phyloP scores from a whole-genome alignment of 2,888 invertebrate species.

The Sturmia bella region DNA sequence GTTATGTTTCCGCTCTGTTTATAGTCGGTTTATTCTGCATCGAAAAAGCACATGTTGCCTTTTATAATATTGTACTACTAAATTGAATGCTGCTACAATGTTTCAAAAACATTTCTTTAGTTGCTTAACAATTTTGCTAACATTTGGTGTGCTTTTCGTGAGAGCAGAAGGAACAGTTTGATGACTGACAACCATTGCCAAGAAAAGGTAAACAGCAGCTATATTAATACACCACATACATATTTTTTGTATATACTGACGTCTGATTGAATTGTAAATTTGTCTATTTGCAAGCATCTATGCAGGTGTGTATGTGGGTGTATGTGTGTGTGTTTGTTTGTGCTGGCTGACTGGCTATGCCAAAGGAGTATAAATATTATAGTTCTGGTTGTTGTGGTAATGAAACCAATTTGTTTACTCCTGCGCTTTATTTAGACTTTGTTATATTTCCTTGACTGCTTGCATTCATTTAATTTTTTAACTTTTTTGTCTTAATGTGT shows the following conservation, averaged over 20 bases:
- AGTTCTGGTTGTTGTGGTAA: constrained; percentile 77
- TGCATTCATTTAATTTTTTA: too few relatives aligned
- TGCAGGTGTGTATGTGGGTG: constrained; percentile 24
- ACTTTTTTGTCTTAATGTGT: constrained; percentile 15
- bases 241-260: constrained; percentile 72
- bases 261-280: constrained; percentile 79
- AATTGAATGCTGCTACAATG: constrained; percentile 41
- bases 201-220: constrained; percentile 51
- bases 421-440: constrained; percentile 51
- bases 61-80: constrained; percentile 16
- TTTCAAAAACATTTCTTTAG: constrained; percentile 22
- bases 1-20: constrained; percentile 63
- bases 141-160: neutral
- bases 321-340: too few relatives aligned
- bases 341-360: too few relatives aligned
- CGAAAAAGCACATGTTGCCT: constrained; percentile 57
- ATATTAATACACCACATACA: constrained; percentile 27
- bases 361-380: constrained; percentile 61
- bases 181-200: constrained; percentile 51
- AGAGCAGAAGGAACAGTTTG: neutral
- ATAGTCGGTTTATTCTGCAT: constrained; percentile 7
- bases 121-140: constrained; percentile 2
- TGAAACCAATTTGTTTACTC: constrained; percentile 80
- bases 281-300: constrained; percentile 59
- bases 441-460: constrained; percentile 2